Evolutionary conservation across 2,888 invertebrate species (phyloP), one percentile per base, ranked within the genome.

Genomic region (Lepeophtheirus nordmannii): DNA sequence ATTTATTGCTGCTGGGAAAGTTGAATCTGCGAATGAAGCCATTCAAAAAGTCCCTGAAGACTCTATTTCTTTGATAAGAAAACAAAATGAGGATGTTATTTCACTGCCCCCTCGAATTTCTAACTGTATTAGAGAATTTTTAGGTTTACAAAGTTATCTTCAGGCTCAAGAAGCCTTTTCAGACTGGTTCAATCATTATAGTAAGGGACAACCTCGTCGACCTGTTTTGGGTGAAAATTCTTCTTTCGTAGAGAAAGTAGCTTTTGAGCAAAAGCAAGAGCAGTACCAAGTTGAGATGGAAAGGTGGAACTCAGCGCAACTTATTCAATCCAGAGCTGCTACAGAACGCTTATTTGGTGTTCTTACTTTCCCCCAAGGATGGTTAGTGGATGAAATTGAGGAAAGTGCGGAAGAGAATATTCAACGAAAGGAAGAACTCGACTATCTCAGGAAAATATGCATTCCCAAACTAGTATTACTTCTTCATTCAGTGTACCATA

Each of bases 331-430:
- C 20, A 46, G 56, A 84, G 85, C 82, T 67, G 85, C 89, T 0
- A 85, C 85, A 71, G 84, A 84, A 68, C 80, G 86, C 64, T 78
- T 94, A 10, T 89, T 86, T 75, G 91, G 92, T 76, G 86, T 93
- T 0, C 74, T 94, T 46, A 75, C 89, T 11, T 93, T 94, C 74
- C 89, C 91, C 3, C 86, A 89, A 71, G 91, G 93, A 8, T 94
- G 93, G 93, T 80, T 94, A 68, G 81, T 83, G 58, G 91, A 91
- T 74, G 80, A 82, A 41, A 57, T 56, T 53, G 67, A 67, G 20
- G 68, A 79, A 65, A 79, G 79, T 68, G 76, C 78, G 70, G 79
- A 80, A 68, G 76, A 78, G 67, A 79, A 80, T 62, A 30, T 30
- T 30, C 30, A 30, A 30, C 82, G 89, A 71, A 75, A 78, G 10